These are phyloP conservation scores for human DNA, from an alignment of 2,113 vertebrate genomes.

Conservation along the genomic window DNA sequence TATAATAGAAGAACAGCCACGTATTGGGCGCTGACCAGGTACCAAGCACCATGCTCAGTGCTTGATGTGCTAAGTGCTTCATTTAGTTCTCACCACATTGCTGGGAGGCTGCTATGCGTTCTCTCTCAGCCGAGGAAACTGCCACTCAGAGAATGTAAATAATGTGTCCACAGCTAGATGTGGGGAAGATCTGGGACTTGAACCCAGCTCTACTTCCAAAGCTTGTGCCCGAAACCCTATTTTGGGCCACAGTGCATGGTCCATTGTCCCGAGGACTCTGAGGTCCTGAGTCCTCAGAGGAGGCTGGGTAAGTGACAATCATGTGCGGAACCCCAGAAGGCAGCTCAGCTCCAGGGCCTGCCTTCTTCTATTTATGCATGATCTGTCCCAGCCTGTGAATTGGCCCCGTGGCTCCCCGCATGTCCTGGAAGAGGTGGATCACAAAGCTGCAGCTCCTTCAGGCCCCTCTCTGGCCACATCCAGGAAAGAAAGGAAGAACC, in stretches of 20 bases:
- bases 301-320: neutral
- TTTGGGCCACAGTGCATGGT: neutral
- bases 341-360: neutral
- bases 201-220: neutral
- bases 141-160: neutral
- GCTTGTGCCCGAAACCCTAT: neutral
- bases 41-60: neutral
- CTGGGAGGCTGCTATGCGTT: rapidly evolving
- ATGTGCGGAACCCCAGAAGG: neutral
- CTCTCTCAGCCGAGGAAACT: neutral
- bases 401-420: neutral
- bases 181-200: neutral
- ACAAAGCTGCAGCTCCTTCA: neutral
- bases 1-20: neutral
- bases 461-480: neutral
- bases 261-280: neutral
- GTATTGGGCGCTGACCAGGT: rapidly evolving
- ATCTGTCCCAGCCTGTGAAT: neutral
- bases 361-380: neutral
- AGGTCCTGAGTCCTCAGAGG: neutral
- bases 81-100: neutral
- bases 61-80: neutral
- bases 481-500: too few species aligned
- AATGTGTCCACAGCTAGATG: rapidly evolving
- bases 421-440: neutral